A percentile compares a stretch with the other conserved stretches of the same genome.
Evolutionary conservation across 2,888 invertebrate genomes (phyloP).

Genomic region (Stratiomys singularior): DNA sequence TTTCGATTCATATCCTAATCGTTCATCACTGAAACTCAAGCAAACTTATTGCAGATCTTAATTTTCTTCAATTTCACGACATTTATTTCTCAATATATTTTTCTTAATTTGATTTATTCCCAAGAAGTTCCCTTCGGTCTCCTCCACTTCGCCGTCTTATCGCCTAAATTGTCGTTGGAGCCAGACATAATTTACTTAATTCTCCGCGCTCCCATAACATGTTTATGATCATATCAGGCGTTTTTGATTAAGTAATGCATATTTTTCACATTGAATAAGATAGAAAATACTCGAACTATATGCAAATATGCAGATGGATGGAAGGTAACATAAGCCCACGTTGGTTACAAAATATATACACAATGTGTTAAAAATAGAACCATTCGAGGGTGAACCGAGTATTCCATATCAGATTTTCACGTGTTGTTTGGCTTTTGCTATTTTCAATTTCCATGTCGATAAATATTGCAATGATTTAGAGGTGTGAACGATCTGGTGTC

Average conservation of each 20-base stretch:
- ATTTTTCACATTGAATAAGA: constrained; percentile 6
- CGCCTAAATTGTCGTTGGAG: no score
- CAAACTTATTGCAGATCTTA: no score
- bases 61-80: no score
- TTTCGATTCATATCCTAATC: no score
- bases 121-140: no score
- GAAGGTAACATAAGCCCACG: constrained; percentile 38
- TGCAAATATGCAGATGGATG: not conserved
- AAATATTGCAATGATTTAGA: no score
- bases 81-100: no score
- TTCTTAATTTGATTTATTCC: no score
- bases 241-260: constrained; percentile 16
- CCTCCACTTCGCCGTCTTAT: no score
- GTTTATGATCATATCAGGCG: constrained; percentile 18
- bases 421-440: not conserved
- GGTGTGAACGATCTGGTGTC: no score
- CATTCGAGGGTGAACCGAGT: constrained; percentile 38
- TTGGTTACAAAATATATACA: constrained; percentile 27
- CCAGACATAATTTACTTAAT: constrained; percentile 11
- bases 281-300: constrained; percentile 1
- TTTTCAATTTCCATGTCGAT: constrained; percentile 17
- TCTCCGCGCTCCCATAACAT: no score
- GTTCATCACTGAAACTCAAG: no score
- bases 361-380: constrained; percentile 26
- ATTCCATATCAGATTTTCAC: constrained; percentile 38